Evolutionary conservation across 2,797 vertebrate genomes (phyloP).

Genomic region (Oreochromis grahami): DNA sequence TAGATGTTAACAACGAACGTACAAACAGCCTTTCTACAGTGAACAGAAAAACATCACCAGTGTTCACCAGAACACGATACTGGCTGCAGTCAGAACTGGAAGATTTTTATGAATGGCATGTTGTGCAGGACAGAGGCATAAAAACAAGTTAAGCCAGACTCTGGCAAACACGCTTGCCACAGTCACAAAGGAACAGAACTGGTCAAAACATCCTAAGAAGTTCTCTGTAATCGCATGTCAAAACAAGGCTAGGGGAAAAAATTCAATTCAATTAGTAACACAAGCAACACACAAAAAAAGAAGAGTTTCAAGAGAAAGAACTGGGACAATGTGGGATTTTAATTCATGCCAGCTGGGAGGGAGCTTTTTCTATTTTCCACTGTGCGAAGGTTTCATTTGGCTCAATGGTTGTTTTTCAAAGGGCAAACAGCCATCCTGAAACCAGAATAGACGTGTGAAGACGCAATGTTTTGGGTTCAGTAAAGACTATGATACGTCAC

Average conservation of each 20-base stretch:
- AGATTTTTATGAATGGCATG: not conserved
- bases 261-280: constrained; percentile 23
- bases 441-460: constrained; percentile 24
- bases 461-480: constrained; percentile 9
- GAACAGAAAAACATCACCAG: not conserved
- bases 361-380: constrained; percentile 34
- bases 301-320: constrained; percentile 10
- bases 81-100: not conserved
- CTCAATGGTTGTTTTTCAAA: constrained; percentile 27
- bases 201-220: constrained; percentile 23
- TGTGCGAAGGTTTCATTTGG: constrained; percentile 27
- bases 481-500: not conserved
- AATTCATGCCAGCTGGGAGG: constrained; percentile 24
- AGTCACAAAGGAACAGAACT: constrained; percentile 24
- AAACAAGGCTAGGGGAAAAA: constrained; percentile 10
- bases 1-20: rapidly evolving
- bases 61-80: not conserved
- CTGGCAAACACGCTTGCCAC: not conserved
- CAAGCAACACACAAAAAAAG: constrained; percentile 20
- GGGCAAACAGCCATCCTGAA: not conserved
- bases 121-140: not conserved
- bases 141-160: constrained; percentile 23
- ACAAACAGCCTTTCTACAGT: not conserved
- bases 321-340: constrained; percentile 35
- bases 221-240: constrained; percentile 22